Conservation (phyloP, 2,888 invertebrate genomes). For the Scrobipalpa atriplicella region DNA sequence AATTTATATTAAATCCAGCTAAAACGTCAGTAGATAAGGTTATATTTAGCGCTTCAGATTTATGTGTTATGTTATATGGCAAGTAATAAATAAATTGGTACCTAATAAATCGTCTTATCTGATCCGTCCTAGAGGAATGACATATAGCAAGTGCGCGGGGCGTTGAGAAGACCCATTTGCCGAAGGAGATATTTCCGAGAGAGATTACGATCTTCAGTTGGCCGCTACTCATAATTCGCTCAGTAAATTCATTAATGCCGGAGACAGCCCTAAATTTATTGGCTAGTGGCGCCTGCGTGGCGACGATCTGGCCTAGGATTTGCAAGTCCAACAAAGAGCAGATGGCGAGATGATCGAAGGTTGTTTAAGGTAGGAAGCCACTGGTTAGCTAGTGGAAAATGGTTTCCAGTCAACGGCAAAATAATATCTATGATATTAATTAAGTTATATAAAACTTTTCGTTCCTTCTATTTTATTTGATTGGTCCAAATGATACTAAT, state of each 20-base stretch:
- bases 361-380: background rate
- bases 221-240: conserved; percentile 75
- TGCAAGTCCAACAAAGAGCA: conserved; percentile 66
- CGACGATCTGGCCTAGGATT: conserved; percentile 71
- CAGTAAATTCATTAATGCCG: conserved; percentile 74
- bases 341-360: conserved; percentile 44
- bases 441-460: too few relatives aligned
- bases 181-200: conserved; percentile 55
- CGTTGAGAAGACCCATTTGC: conserved; percentile 68
- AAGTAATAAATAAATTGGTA: conserved; percentile 40
- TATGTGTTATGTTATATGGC: conserved; percentile 23
- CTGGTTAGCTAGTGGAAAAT: background rate
- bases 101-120: conserved; percentile 52
- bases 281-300: conserved; percentile 73
- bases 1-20: conserved; percentile 14
- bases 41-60: conserved; percentile 23
- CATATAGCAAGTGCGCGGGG: conserved; percentile 52
- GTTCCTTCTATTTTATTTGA: too few relatives aligned
- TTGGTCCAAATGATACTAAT: too few relatives aligned
- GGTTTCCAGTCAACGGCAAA: background rate
- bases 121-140: conserved; percentile 51
- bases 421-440: too few relatives aligned
- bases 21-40: conserved; percentile 21
- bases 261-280: conserved; percentile 80
- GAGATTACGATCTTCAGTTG: conserved; percentile 70